Base-by-base conservation (phyloP, 2,888 invertebrate species). In the Eristalinus aeneus region DNA sequence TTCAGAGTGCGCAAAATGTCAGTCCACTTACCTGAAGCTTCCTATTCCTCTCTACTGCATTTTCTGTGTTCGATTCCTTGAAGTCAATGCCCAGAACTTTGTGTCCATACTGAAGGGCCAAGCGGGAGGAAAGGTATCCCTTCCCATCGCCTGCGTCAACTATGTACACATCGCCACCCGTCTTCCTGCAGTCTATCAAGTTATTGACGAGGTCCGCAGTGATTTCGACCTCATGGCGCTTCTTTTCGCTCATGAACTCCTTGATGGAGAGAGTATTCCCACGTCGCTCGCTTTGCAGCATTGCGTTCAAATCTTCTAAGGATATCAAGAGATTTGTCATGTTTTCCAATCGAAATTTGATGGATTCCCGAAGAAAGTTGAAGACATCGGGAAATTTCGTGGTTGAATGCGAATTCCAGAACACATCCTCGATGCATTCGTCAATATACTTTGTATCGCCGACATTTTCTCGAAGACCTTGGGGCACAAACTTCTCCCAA, bases 91-190 rank as follows among this genome's bases (percentile, higher is more conserved):
- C 97, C 12, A 98, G 93, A 27, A 97, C 96, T 53, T 95, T 95
- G 75, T 97, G 92, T 0, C 90, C 89, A 91, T 96, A 95, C 81
- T 95, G 94, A 4, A 97, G 93, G 0, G 96, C 94, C 64, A 98
- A 91, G 11, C 96, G 94, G 0, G 96, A 95, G 56, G 97, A 96
- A 46, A 98, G 93, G 91, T 97, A 97, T 0, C 98, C 98, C 90
- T 97, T 96, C 0, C 98, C 98, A 90, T 97, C 97, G 0, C 98
- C 98, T 56, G 97, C 95, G 91, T 98, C 98, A 16, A 98, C 93
- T 54, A 96, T 93, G 91, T 94, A 94, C 5, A 89, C 1, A 8
- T 74, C 63, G 0, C 73, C 27, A 0, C 58, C 16, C 2, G 74
- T n/a, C 32, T 60, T 31, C 5, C 68, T 53, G 27, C 63, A 91